Evolutionary conservation across 2,113 vertebrate genomes (phyloP).

Genomic region (Hypomesus transpacificus): DNA sequence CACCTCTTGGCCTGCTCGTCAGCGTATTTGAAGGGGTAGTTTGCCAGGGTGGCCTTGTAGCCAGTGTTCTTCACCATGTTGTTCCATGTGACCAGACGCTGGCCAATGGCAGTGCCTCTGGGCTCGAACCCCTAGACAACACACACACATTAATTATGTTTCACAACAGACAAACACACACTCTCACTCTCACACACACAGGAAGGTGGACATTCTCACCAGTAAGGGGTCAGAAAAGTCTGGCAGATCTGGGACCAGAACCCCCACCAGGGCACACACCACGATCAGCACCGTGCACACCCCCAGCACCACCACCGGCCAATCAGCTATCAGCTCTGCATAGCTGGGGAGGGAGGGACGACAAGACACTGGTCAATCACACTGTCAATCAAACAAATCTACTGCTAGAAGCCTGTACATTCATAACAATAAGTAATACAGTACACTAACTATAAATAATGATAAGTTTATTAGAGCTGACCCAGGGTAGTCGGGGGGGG

Average conservation of each 20-base stretch:
- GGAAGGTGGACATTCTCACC: slow-evolving; percentile 70
- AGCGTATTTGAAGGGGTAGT: slow-evolving; percentile 98
- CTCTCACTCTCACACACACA: neutral
- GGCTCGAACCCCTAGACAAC: slow-evolving; percentile 90
- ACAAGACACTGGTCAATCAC: neutral
- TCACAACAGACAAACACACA: neutral
- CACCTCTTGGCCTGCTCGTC: slow-evolving; percentile 98
- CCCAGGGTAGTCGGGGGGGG: no score
- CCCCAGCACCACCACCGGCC: slow-evolving; percentile 94
- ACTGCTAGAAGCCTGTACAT: neutral
- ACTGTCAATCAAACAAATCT: no score
- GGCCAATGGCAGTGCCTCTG: slow-evolving; percentile 92
- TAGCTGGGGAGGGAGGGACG: slow-evolving; percentile 72
- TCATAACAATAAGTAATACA: no score
- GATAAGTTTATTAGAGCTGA: no score
- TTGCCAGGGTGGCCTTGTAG: slow-evolving; percentile 96
- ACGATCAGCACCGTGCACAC: slow-evolving; percentile 94
- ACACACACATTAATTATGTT: slow-evolving; percentile 8
- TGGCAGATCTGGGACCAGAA: slow-evolving; percentile 91
- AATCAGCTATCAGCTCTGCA: slow-evolving; percentile 92
- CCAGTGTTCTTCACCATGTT: slow-evolving; percentile 99
- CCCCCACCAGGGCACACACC: slow-evolving; percentile 88
- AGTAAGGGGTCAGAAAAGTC: slow-evolving; percentile 96
- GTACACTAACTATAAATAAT: no score
- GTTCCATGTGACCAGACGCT: slow-evolving; percentile 96